Conservation (phyloP, 2,888 invertebrate species). For the Platerodrilus igneus region DNA sequence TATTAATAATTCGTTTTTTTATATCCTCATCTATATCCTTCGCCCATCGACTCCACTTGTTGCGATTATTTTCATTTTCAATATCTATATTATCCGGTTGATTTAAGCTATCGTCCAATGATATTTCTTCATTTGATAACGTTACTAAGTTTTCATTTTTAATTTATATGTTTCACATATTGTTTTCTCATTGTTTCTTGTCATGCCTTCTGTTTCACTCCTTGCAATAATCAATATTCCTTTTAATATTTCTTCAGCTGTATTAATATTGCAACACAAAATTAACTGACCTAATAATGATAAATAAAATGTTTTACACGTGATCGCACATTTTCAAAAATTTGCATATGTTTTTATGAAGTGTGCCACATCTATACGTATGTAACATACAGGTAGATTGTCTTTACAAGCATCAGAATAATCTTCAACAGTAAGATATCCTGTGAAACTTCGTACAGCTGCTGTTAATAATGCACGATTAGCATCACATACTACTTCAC, state of each 20-base stretch:
- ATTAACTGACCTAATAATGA: conserved; percentile 7
- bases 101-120: background rate
- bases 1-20: background rate
- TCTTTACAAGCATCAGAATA: conserved; percentile 4
- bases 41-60: conserved; percentile 1
- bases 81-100: background rate
- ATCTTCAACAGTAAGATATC: background rate
- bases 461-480: conserved; percentile 2
- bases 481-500: background rate
- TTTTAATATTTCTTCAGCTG: conserved; percentile 7
- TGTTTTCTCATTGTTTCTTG: background rate
- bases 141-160: conserved; percentile 5
- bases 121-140: background rate
- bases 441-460: background rate
- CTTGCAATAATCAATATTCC: conserved; percentile 1
- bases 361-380: conserved; percentile 10
- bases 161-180: conserved; percentile 1
- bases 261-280: background rate
- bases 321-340: too few species aligned
- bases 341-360: conserved; percentile 13
- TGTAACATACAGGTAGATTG: conserved; percentile 5
- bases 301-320: too few species aligned
- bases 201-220: conserved; percentile 9
- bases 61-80: background rate
- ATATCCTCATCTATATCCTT: background rate